phyloP scores from a whole-genome alignment of 2,888 invertebrate species.

The Cephus runcator region DNA sequence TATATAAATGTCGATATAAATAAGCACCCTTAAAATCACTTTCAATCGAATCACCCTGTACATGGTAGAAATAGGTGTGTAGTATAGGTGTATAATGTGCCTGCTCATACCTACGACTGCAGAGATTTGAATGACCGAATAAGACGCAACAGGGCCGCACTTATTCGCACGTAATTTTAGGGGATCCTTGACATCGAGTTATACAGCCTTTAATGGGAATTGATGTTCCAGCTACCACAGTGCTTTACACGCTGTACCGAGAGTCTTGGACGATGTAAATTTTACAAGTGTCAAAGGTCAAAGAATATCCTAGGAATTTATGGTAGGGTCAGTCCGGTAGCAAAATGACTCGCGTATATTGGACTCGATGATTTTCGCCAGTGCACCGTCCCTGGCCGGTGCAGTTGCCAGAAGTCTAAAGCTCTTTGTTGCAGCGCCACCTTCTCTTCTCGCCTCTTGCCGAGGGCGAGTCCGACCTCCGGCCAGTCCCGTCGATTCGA shows the following conservation, averaged over 20 bases:
- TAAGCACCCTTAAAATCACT: constrained; percentile 13
- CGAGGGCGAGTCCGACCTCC: constrained; percentile 46
- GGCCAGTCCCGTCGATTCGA: constrained; percentile 37
- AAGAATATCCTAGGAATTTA: neutral
- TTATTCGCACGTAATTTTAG: constrained; percentile 4
- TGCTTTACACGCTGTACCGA: neutral
- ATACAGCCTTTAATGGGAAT: neutral
- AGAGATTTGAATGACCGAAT: constrained; percentile 52
- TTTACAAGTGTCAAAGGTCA: neutral
- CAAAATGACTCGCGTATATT: neutral
- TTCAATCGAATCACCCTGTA: constrained; percentile 44
- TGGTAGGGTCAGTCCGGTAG: neutral
- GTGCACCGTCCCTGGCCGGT: constrained; percentile 6
- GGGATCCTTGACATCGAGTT: neutral
- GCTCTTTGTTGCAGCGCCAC: constrained; percentile 61
- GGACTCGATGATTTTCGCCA: neutral
- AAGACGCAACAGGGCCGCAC: constrained; percentile 41
- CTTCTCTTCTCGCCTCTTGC: constrained; percentile 60
- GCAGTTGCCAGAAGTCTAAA: constrained; percentile 54
- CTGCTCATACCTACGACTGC: constrained; percentile 33
- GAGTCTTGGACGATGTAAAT: neutral
- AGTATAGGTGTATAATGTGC: constrained; percentile 6
- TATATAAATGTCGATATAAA: neutral
- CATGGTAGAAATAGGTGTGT: constrained; percentile 25
- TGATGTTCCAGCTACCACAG: neutral